Evolutionary conservation across 2,888 invertebrate genomes (phyloP), one percentile per base, ranked within the genome.

Genomic region (Bombylius major): DNA sequence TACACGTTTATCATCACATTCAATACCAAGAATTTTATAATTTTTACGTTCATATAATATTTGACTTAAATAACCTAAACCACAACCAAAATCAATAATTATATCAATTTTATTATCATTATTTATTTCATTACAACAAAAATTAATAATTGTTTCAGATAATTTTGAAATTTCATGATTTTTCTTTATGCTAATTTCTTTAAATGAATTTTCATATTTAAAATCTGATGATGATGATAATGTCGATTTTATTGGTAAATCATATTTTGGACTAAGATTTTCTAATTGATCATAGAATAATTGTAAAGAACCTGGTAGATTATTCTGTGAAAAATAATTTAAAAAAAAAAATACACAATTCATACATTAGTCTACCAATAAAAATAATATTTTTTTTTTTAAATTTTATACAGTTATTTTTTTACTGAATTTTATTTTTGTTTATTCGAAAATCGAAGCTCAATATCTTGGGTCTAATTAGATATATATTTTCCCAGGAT

Each of bases 11-110:
- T 69, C 65, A 58, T 80, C 81, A 47, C 81, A 79, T 73, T 89
- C 89, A 53, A 89, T 66, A 7, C 86, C 88, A 9, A 88, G 66
- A 12, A 88, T 79, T 62, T 77, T 77, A 47, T 62, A 65, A 59
- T 78, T 79, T 7, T 76, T 70, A 23, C 75, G 75, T 65, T 79
- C 73, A 64, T 78, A 75, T 33, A 89, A 66, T n/a, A 81, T 67
- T 67, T 86, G 83, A 60, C 84, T 83, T 50, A 89, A 73, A 66
- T 89, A 87, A 1, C 89, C 89, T 76, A 88, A 72, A 7, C 89
- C 89, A 14, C 83, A 81, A 13, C 89, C 89, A 63, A 89, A 77
- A 70, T 89, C 89, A 1, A 89, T 76, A 31, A 89, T 73, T 4
- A 78, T 70, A 51, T 77, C 69, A 56, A 81, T 77, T 8, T 72